Conservation (phyloP, 2,888 invertebrate genomes). For the Cantharis lateralis region DNA sequence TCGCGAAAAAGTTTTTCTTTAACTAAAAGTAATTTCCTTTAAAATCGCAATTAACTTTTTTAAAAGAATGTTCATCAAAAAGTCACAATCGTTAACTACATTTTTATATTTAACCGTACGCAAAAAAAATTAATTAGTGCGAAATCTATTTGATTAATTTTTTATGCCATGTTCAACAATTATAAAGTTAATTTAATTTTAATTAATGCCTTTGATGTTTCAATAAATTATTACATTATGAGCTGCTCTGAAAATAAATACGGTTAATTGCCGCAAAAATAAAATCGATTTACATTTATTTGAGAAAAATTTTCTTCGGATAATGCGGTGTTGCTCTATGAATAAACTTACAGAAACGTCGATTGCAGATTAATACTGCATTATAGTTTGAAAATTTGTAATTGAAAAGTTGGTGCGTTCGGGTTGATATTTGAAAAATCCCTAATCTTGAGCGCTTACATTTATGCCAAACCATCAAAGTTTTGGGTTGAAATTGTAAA, state of each 20-base stretch:
- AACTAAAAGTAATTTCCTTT: background rate
- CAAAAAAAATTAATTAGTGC: background rate
- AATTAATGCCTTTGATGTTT: background rate
- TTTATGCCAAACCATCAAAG: slow-evolving; percentile 19
- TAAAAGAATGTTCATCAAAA: background rate
- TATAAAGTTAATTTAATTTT: background rate
- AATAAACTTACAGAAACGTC: background rate
- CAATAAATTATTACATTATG: background rate
- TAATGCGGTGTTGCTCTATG: background rate
- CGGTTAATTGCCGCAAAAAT: background rate
- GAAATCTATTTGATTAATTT: background rate
- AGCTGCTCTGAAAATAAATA: background rate
- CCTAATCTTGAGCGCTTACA: background rate
- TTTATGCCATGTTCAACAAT: background rate
- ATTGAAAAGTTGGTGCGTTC: background rate
- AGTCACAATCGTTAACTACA: background rate
- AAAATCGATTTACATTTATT: background rate
- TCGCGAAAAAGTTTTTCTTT: background rate
- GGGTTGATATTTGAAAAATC: background rate
- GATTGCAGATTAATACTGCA: background rate
- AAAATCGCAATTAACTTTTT: background rate
- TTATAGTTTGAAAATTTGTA: background rate
- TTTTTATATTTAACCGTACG: background rate
- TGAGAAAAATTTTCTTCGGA: no score
- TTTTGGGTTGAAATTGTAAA: slow-evolving; percentile 28